These are phyloP conservation scores for Apotomis capreana DNA, from an alignment of 2,888 invertebrate species.

Conservation along the genomic window DNA sequence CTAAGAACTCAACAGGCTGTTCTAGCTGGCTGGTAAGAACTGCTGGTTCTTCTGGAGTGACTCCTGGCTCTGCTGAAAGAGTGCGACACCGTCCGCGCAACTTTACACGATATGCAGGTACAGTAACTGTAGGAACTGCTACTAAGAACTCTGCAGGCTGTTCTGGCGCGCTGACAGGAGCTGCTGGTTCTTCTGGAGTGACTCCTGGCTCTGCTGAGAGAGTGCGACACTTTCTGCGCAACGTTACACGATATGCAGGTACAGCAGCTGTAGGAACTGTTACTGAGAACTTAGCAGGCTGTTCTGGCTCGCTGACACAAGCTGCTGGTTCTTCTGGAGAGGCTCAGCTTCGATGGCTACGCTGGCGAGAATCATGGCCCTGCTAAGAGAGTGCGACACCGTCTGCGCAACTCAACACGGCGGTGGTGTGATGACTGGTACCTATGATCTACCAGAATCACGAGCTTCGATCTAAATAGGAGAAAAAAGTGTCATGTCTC, in stretches of 20 bases:
- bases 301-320: constrained; percentile 94
- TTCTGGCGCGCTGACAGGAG: constrained; percentile 93
- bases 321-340: constrained; percentile 91
- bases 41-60: constrained; percentile 91
- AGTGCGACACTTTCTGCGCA: constrained; percentile 94
- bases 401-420: constrained; percentile 77
- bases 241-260: constrained; percentile 93
- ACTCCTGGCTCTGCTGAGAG: constrained; percentile 93
- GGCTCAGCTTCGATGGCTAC: too few relatives aligned
- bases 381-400: constrained; percentile 96
- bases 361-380: too few relatives aligned
- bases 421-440: too few relatives aligned
- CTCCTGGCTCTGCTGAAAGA: constrained; percentile 95
- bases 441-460: too few relatives aligned
- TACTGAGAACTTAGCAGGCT: constrained; percentile 84
- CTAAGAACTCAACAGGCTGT: constrained; percentile 93
- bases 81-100: constrained; percentile 93
- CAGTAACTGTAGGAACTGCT: neutral
- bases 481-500: too few relatives aligned
- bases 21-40: constrained; percentile 92
- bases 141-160: constrained; percentile 86
- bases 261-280: neutral
- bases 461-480: too few relatives aligned
- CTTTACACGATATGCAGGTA: constrained; percentile 92
- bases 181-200: constrained; percentile 92